Percentiles rank a stretch among this genome's conserved stretches.
These are phyloP conservation scores for Tachypleus tridentatus DNA, from an alignment of 1,140 invertebrate genomes.

Conservation along the genomic window DNA sequence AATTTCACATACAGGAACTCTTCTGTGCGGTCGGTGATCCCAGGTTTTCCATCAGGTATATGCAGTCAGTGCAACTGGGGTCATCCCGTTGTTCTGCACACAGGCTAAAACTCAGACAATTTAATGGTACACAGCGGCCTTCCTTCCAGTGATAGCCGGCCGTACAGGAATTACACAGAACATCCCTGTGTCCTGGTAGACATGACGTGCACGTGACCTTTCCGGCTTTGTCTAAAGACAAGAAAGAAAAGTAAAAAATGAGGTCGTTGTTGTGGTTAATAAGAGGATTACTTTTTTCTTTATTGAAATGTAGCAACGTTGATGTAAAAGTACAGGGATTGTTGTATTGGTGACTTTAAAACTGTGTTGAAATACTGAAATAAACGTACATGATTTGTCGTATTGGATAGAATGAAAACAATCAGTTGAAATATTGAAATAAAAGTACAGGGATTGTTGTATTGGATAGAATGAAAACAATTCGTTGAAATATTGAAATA, in stretches of 20 bases:
- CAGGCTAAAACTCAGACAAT: slow-evolving; percentile 18
- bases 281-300: background rate
- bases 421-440: too few species aligned
- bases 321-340: background rate
- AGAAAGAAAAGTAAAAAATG: background rate
- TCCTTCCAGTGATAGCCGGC: slow-evolving; percentile 22
- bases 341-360: background rate
- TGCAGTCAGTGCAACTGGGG: slow-evolving; percentile 19
- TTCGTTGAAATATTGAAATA: too few species aligned
- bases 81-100: slow-evolving; percentile 15
- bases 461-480: too few species aligned
- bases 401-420: too few species aligned
- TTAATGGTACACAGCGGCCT: slow-evolving; percentile 15
- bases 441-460: too few species aligned
- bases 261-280: too few species aligned
- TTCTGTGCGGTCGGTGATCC: slow-evolving; percentile 12
- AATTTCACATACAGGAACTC: slow-evolving; percentile 3
- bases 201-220: slow-evolving; percentile 16
- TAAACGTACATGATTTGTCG: too few species aligned
- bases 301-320: background rate
- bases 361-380: background rate
- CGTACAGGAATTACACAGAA: slow-evolving; percentile 14
- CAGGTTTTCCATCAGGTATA: slow-evolving; percentile 12
- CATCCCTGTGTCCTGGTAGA: slow-evolving; percentile 20
- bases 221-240: slow-evolving; percentile 6